Evolutionary conservation across 2,888 invertebrate species (phyloP).

Genomic region (Agonum fuliginosum): DNA sequence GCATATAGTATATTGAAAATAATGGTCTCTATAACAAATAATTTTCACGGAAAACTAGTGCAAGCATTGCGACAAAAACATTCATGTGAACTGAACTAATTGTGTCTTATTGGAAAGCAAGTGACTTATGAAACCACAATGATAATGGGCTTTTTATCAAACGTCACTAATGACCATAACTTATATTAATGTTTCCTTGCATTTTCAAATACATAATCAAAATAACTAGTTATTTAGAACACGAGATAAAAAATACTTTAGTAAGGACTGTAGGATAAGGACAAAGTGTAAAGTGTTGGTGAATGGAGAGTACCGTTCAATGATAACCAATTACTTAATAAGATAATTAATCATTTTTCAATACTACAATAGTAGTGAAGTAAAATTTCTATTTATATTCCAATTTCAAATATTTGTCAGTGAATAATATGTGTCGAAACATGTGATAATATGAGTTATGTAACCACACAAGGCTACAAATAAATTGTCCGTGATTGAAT

Average conservation of each 20-base stretch:
- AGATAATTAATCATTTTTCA: not conserved
- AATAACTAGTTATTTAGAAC: not conserved
- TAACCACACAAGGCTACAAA: conserved; percentile 57
- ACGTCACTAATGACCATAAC: not conserved
- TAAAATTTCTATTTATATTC: not conserved
- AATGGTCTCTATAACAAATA: not conserved
- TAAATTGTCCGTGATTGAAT: conserved; percentile 3
- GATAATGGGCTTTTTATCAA: conserved; percentile 21
- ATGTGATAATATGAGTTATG: conserved; percentile 59
- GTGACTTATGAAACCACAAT: conserved; percentile 4
- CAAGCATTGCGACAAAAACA: not conserved
- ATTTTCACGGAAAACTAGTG: not conserved
- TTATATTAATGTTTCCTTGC: not conserved
- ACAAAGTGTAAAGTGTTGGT: not conserved
- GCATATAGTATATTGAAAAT: too few relatives aligned
- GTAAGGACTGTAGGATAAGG: not conserved
- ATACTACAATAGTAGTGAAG: not conserved
- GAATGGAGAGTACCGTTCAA: not conserved
- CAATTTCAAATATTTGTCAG: conserved; percentile 38
- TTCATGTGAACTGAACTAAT: not conserved
- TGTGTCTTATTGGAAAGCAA: not conserved
- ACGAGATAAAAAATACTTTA: not conserved
- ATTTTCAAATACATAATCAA: not conserved
- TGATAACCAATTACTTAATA: not conserved
- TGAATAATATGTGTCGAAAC: conserved; percentile 44